Base-by-base conservation (phyloP, 2,113 vertebrate species). In the Limanda limanda region DNA sequence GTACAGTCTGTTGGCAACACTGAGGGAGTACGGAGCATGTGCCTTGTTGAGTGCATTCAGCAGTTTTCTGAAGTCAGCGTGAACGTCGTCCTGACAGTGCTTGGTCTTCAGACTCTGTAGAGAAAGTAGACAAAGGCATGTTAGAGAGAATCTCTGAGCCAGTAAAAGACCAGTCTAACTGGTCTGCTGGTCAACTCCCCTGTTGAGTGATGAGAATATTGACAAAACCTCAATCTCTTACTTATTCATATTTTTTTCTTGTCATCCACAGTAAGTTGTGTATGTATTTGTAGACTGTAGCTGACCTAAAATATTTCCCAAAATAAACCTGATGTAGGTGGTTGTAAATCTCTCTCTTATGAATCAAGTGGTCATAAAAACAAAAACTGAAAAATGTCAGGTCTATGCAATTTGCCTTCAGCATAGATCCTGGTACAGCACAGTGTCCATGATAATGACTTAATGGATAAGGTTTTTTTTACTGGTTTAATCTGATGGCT, bases 1-100 rank as follows among this genome's bases (percentile, higher is more conserved):
- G 23, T 95, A 99, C 8, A 99, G 91, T 7, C 95, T 94, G 66
- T 92, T 99, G 70, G 96, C 97, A 4, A 97, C 69, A 27, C 92
- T 96, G 72, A 98, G 89, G 17, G 94, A 71, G 27, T 96, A 96
- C 0, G 93, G 88, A n/a, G 89, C 90, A 3, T 82, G 88, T 1
- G 56, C 75, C 73, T 95, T 95, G 91, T 96, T 96, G 58, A 99
- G 89, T 13, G 93, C 92, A 0, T 1, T 15, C 40, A 94, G 93
- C 82, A 99, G 93, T 6, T 85, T 31, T 55, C 85, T 88, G 37
- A 98, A 97, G 56, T 79, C 79, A 3, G 82, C 78, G 47, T 99
- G 97, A 62, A 95, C 6, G 0, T 95, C 93, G 48, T 91, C 85
- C 11, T 63, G 37, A 17, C 20, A 45, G 54, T 78, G 66, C 15